Conservation (phyloP, 1,140 invertebrate genomes). For the Brachionus asplanchnoidis region DNA sequence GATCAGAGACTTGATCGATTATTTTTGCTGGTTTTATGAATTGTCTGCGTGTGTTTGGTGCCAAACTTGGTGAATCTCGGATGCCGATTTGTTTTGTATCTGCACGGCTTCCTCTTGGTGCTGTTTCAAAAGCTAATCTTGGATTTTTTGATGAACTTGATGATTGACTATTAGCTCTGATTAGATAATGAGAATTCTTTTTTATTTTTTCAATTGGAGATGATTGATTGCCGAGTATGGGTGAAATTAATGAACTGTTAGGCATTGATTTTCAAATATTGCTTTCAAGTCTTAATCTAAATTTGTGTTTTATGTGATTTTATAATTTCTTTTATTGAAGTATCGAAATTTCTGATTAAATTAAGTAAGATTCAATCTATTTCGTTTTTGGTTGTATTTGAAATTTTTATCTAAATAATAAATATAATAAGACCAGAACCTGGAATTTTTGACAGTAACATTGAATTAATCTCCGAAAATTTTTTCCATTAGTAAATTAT, state of each 20-base stretch:
- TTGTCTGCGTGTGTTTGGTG: neutral
- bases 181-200: neutral
- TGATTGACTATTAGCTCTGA: constrained; percentile 12
- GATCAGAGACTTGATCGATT: neutral
- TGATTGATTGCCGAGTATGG: neutral
- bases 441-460: too few species aligned
- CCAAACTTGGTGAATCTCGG: neutral
- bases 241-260: neutral
- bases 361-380: neutral
- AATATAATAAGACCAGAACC: neutral
- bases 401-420: neutral
- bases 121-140: neutral
- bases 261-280: neutral
- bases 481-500: neutral
- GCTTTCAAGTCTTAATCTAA: neutral
- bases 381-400: neutral
- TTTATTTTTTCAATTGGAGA: neutral
- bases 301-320: neutral
- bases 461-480: neutral
- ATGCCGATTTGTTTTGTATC: neutral
- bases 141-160: neutral
- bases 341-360: neutral
- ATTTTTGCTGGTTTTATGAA: neutral
- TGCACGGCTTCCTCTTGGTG: neutral
- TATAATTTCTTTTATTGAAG: neutral